Evolutionary conservation across 2,888 invertebrate genomes (phyloP), one percentile per base, ranked within the genome.

Genomic region (Microctonus hyperodae): DNA sequence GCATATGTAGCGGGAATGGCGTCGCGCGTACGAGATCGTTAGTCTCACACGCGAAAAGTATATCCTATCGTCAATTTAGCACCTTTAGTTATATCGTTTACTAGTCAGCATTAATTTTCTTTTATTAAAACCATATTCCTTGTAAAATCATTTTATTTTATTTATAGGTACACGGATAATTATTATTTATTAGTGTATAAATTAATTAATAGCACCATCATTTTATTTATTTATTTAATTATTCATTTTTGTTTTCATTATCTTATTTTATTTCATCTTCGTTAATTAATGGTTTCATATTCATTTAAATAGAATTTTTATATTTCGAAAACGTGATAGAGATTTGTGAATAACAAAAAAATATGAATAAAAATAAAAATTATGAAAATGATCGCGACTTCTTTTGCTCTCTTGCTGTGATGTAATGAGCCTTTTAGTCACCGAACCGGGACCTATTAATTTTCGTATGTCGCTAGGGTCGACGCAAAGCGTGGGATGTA

Each of bases 1-100:
- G 44, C 44, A 44, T 13, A 53, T 50, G 67, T 48, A 59, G 62
- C 37, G 48, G 37, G 56, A 61, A 62, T 44, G 16, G 44, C 51
- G 51, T 25, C 25, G 61, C 70, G 71, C 72, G 73, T 76, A 76
- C 76, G 76, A 78, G 79, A 79, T 80, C 80, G 79, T 81, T 80
- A 79, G 79, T 72, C 63, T 44, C 35, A 53, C 66, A 65, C 48
- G 69, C 40, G 67, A 66, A 69, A 71, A 69, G 60, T 64, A 68
- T 70, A 55, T 53, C 31, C 58, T 56, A 66, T 73, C 61, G 65
- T 58, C 66, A 50, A 70, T 72, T 72, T 69, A 64, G 65, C 70
- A 69, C 70, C 68, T 71, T 35, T 58, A 48, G 44, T 66, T 69
- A 31, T 48, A 44, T 50, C 60, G 33, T 33, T 51, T 23, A 22